phyloP scores from a whole-genome alignment of 2,797 vertebrate species.

The Varecia variegata region DNA sequence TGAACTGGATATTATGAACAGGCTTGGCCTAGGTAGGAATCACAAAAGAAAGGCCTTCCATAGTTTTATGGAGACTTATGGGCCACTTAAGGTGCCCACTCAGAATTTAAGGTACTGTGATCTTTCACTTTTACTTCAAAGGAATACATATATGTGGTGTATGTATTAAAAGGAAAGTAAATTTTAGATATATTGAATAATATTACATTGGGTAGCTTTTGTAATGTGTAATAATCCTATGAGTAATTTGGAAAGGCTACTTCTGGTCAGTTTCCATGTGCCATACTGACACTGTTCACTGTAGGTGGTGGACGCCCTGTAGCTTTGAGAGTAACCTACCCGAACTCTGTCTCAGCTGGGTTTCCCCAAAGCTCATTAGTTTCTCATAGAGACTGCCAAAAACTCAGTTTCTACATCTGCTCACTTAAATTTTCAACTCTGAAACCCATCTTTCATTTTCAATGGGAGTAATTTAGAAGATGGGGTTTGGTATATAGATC shows the following conservation, averaged over 20 bases:
- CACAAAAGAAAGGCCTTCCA: not conserved
- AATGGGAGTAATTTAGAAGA: slow-evolving; percentile 59
- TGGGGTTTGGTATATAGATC: not conserved
- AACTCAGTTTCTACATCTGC: slow-evolving; percentile 64
- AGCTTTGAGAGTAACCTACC: slow-evolving; percentile 18
- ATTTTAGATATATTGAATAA: not conserved
- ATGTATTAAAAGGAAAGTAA: not conserved
- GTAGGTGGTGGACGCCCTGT: not conserved
- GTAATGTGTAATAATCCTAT: not conserved
- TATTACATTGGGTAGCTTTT: not conserved
- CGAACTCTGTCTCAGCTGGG: slow-evolving; percentile 21
- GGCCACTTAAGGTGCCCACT: not conserved
- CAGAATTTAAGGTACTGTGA: not conserved
- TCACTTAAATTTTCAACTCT: slow-evolving; percentile 42
- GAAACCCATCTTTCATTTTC: slow-evolving; percentile 64
- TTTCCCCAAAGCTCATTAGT: slow-evolving; percentile 64
- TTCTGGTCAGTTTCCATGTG: not conserved
- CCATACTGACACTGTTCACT: not conserved
- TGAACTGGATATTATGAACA: not conserved
- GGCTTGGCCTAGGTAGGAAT: not conserved
- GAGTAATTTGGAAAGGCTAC: not conserved
- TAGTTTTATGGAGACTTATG: not conserved
- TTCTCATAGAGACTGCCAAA: slow-evolving; percentile 53
- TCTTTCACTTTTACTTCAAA: not conserved
- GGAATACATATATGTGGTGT: not conserved